Conservation (phyloP, 2,113 vertebrate species). For the Tragelaphus buxtoni region DNA sequence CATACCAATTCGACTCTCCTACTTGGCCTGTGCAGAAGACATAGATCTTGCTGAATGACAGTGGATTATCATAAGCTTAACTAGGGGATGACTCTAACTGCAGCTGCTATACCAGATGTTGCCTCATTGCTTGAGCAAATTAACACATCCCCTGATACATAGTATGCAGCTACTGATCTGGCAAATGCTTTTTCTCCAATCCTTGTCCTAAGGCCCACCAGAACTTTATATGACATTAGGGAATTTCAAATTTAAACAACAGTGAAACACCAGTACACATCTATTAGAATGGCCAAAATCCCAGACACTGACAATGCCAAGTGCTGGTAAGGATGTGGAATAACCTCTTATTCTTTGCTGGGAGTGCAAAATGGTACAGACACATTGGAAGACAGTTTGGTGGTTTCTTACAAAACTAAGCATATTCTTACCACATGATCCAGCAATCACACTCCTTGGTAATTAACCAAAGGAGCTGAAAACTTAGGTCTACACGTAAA, state of each 20-base stretch:
- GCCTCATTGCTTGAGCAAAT: background rate
- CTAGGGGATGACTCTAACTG: background rate
- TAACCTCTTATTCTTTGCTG: background rate
- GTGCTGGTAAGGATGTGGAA: background rate
- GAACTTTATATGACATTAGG: background rate
- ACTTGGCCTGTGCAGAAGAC: background rate
- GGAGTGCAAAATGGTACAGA: background rate
- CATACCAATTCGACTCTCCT: background rate
- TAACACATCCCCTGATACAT: background rate
- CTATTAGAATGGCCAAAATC: background rate
- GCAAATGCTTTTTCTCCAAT: background rate
- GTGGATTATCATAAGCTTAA: background rate
- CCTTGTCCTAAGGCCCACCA: background rate
- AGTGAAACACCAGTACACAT: background rate
- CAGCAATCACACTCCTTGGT: background rate
- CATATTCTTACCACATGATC: background rate
- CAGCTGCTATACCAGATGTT: background rate
- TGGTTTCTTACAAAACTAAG: background rate
- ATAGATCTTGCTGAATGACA: background rate
- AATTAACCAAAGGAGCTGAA: background rate
- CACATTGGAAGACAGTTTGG: background rate
- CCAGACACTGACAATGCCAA: background rate
- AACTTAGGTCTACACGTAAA: background rate
- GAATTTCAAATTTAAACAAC: background rate
- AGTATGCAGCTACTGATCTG: background rate